These are phyloP conservation scores for Salmo trutta DNA, from an alignment of 2,797 vertebrate genomes.

Conservation along the genomic window DNA sequence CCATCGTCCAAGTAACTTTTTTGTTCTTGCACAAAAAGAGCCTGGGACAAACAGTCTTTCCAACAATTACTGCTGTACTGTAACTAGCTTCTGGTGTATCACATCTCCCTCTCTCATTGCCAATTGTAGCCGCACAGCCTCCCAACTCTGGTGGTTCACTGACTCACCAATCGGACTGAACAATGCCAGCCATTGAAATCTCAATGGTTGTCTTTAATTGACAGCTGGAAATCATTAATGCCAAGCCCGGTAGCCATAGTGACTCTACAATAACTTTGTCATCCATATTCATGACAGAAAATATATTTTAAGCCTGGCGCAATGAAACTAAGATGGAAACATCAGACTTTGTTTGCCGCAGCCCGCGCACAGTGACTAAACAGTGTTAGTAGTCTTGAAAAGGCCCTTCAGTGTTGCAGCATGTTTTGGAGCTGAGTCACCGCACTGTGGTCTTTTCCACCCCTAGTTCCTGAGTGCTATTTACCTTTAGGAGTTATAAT, in stretches of 20 bases:
- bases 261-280: conserved; percentile 55
- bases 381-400: conserved; percentile 45
- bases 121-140: conserved; percentile 59
- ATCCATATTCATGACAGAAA: conserved; percentile 58
- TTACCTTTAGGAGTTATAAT: conserved; percentile 65
- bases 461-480: conserved; percentile 38
- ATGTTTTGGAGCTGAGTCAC: conserved; percentile 64
- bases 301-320: conserved; percentile 26
- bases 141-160: conserved; percentile 48
- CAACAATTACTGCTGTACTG: conserved; percentile 1
- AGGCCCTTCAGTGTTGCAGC: conserved; percentile 41
- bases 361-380: background rate
- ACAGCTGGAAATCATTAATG: conserved; percentile 70
- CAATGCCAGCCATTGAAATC: conserved; percentile 75
- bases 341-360: conserved; percentile 18
- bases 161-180: conserved; percentile 66
- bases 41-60: background rate
- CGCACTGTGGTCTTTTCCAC: conserved; percentile 57
- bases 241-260: conserved; percentile 59
- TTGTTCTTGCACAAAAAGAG: background rate
- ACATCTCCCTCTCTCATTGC: conserved; percentile 61
- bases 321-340: conserved; percentile 44
- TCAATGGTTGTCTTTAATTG: conserved; percentile 58
- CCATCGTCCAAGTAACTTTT: background rate
- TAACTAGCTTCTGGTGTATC: conserved; percentile 5